Conservation (phyloP, 2,797 vertebrate species). For the Phoeniculus purpureus region DNA sequence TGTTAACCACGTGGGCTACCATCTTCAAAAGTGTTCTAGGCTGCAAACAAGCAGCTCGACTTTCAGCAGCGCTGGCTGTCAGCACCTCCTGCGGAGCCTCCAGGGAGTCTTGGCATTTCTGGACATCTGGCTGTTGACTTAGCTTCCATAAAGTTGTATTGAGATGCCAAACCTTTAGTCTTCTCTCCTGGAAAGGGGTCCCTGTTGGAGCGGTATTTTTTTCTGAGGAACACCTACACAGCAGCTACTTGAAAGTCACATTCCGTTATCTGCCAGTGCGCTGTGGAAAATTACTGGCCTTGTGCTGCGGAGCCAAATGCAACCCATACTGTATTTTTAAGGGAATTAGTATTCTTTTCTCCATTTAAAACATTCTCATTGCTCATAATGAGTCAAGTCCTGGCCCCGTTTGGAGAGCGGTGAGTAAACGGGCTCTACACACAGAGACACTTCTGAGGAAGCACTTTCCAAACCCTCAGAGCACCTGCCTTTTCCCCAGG, state of each 20-base stretch:
- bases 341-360: conserved; percentile 29
- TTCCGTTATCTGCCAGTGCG: background rate
- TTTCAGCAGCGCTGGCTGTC: background rate
- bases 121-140: background rate
- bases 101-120: background rate
- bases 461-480: background rate
- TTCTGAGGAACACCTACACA: conserved; percentile 37
- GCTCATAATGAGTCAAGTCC: conserved; percentile 44
- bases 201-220: conserved; percentile 3
- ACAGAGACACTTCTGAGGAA: background rate
- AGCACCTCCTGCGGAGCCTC: conserved; percentile 16
- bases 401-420: background rate
- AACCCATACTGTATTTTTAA: conserved; percentile 39
- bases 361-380: conserved; percentile 37
- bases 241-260: conserved; percentile 19
- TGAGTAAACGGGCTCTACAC: background rate
- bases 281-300: conserved; percentile 44
- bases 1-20: background rate
- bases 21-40: background rate
- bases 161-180: background rate
- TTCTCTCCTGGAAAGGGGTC: background rate
- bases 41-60: background rate
- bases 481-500: background rate
- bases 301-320: conserved; percentile 3
- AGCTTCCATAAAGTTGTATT: background rate